Evolutionary conservation across 1,140 invertebrate genomes (phyloP).

Genomic region (Pseudomyrmex concolor): DNA sequence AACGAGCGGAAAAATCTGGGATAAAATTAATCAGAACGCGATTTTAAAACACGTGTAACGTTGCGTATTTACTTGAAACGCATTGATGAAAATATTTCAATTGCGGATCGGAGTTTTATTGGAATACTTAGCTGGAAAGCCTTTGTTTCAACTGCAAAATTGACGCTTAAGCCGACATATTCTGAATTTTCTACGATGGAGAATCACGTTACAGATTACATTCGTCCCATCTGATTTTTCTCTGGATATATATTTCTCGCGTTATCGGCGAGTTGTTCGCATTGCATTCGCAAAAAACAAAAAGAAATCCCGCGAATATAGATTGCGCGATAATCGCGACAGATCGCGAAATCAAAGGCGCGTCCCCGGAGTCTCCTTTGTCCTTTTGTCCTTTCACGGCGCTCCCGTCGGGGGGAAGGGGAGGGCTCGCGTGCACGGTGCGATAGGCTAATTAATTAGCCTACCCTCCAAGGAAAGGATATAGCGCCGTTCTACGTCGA

Average conservation of each 20-base stretch:
- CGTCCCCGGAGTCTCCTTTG: conserved; percentile 42
- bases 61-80: not conserved
- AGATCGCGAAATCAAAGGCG: conserved; percentile 56
- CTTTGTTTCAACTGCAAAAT: not conserved
- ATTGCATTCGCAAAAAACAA: no score
- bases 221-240: not conserved
- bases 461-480: conserved; percentile 51
- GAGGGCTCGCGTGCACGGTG: conserved; percentile 64
- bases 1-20: conserved; percentile 12
- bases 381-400: conserved; percentile 63
- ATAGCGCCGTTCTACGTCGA: conserved; percentile 51
- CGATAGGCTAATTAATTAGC: conserved; percentile 73
- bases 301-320: conserved; percentile 48
- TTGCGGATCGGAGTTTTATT: not conserved
- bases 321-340: conserved; percentile 52
- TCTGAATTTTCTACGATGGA: not conserved
- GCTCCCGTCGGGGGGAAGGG: not conserved
- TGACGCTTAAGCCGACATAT: conserved; percentile 3
- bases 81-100: conserved; percentile 5
- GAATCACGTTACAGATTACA: conserved; percentile 13
- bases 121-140: not conserved
- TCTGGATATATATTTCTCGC: not conserved
- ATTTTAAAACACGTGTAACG: not conserved
- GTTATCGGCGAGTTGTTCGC: conserved; percentile 6
- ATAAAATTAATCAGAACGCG: conserved; percentile 24